These are phyloP conservation scores for Dysmachus trigonus DNA, from an alignment of 2,888 invertebrate species.

Conservation along the genomic window DNA sequence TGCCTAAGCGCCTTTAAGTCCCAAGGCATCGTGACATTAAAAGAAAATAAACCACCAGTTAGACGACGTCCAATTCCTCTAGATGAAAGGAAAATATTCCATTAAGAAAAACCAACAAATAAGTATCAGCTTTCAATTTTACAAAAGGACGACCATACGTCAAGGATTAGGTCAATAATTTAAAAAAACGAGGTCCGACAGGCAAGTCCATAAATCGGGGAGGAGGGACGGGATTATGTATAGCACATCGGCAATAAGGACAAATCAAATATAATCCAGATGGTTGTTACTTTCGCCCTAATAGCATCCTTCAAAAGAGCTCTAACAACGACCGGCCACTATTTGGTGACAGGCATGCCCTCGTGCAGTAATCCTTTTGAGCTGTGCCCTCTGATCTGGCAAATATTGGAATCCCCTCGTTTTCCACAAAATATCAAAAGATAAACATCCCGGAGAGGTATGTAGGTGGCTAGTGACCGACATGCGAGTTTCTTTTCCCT, in stretches of 20 bases:
- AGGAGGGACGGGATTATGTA: conserved; percentile 25
- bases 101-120: conserved; percentile 47
- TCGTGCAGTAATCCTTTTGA: conserved; percentile 40
- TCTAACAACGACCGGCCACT: neutral
- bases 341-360: conserved; percentile 33
- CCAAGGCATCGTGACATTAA: neutral
- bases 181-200: conserved; percentile 31
- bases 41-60: conserved; percentile 14
- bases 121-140: conserved; percentile 44
- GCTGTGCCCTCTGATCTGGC: conserved; percentile 9
- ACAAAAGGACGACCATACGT: conserved; percentile 46
- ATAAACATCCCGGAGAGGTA: conserved; percentile 5
- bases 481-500: conserved; percentile 19
- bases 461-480: neutral
- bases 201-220: neutral
- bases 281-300: conserved; percentile 44
- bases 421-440: conserved; percentile 41
- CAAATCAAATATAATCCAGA: conserved; percentile 48
- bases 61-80: neutral
- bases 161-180: conserved; percentile 48
- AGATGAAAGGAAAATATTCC: conserved; percentile 46
- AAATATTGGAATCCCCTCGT: conserved; percentile 35
- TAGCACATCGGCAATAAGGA: conserved; percentile 18
- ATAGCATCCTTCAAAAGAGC: conserved; percentile 18
- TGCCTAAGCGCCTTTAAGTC: neutral